phyloP scores from a whole-genome alignment of 1,140 invertebrate species.

The Pseudomyrmex dendroicus region DNA sequence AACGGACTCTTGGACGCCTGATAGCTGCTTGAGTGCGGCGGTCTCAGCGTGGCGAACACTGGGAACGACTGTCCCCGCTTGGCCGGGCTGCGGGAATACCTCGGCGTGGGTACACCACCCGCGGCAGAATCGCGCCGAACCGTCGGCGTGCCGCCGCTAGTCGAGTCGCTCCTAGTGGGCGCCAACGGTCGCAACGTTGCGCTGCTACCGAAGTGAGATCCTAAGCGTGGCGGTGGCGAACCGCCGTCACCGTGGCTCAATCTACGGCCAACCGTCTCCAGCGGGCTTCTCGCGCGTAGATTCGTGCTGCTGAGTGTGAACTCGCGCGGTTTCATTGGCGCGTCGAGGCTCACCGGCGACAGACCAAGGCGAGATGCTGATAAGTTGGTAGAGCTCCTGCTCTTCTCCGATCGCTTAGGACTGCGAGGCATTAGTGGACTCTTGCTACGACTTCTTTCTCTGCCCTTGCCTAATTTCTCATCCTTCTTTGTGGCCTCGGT shows the following conservation, averaged over 20 bases:
- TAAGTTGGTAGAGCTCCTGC: slow-evolving; percentile 81
- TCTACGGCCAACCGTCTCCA: slow-evolving; percentile 82
- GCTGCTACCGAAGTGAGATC: slow-evolving; percentile 79
- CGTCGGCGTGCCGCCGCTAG: slow-evolving; percentile 67
- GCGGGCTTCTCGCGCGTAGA: slow-evolving; percentile 80
- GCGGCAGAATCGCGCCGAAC: slow-evolving; percentile 27
- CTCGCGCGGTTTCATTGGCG: slow-evolving; percentile 80
- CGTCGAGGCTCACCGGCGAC: slow-evolving; percentile 79
- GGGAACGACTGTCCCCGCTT: slow-evolving; percentile 84
- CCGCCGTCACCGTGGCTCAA: slow-evolving; percentile 83
- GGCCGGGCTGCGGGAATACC: slow-evolving; percentile 81
- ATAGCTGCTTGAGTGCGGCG: slow-evolving; percentile 72
- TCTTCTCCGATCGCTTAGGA: slow-evolving; percentile 80
- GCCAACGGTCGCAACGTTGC: slow-evolving; percentile 77
- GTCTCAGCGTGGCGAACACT: slow-evolving; percentile 81
- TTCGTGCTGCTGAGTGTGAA: slow-evolving; percentile 84
- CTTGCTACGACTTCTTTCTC: slow-evolving; percentile 82
- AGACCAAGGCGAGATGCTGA: slow-evolving; percentile 80
- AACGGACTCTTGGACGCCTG: slow-evolving; percentile 80
- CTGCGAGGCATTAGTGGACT: slow-evolving; percentile 82
- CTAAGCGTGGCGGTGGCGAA: slow-evolving; percentile 79
- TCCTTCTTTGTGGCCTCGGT: slow-evolving; percentile 74
- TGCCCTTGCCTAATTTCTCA: slow-evolving; percentile 74
- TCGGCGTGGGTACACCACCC: slow-evolving; percentile 73
- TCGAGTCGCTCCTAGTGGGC: slow-evolving; percentile 78